Evolutionary conservation across 2,113 vertebrate species (phyloP).

Genomic region (Chionis minor): DNA sequence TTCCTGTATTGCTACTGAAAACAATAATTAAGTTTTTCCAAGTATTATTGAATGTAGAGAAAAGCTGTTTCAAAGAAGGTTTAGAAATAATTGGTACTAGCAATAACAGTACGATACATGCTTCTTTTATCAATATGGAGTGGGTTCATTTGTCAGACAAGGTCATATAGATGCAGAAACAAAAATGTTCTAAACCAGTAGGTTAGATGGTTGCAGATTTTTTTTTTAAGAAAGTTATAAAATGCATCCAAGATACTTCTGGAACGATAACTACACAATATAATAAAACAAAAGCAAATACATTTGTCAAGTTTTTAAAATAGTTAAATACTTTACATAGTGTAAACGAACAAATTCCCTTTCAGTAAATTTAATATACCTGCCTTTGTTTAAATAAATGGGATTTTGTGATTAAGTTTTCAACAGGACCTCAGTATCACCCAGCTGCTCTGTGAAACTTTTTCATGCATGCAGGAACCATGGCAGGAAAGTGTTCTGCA

Average conservation of each 20-base stretch:
- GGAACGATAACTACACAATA: not conserved
- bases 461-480: not conserved
- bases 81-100: not conserved
- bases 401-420: not conserved
- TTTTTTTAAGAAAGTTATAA: not conserved
- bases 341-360: not conserved
- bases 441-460: not conserved
- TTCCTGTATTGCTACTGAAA: not conserved
- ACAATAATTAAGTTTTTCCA: not conserved
- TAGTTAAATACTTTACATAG: not conserved
- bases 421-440: not conserved
- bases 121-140: not conserved
- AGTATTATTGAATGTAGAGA: not conserved
- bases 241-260: not conserved
- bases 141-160: not conserved
- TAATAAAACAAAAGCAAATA: not conserved
- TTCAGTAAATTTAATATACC: not conserved
- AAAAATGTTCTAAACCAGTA: not conserved
- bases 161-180: not conserved
- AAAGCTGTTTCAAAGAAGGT: not conserved
- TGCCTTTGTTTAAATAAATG: not conserved
- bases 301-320: not conserved
- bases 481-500: not conserved
- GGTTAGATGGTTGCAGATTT: not conserved
- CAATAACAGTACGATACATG: not conserved